These are phyloP conservation scores for Habrosyne pyritoides DNA, from an alignment of 2,888 invertebrate species.

Conservation along the genomic window DNA sequence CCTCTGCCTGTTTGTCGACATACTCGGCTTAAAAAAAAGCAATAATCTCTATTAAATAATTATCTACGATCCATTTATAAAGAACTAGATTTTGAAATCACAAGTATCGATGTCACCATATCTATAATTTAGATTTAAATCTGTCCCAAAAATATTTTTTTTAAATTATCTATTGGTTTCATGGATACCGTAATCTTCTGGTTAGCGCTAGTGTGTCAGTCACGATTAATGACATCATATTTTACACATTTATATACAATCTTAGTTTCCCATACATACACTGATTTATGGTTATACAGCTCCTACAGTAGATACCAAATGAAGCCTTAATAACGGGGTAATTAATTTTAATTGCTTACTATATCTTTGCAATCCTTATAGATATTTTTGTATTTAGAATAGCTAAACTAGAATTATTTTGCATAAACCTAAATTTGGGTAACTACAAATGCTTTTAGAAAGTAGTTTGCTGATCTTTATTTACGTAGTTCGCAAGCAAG, in stretches of 20 bases:
- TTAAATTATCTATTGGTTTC: not conserved
- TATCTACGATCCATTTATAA: not conserved
- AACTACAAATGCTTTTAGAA: not conserved
- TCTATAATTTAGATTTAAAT: not conserved
- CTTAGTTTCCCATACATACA: conserved; percentile 14
- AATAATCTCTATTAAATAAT: not conserved
- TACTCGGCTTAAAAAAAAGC: too few species aligned
- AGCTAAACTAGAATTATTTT: not conserved
- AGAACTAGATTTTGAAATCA: not conserved
- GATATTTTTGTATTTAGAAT: not conserved
- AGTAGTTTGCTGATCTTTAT: not conserved
- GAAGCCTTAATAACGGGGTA: not conserved
- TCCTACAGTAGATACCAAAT: not conserved
- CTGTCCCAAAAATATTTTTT: not conserved
- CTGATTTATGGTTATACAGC: not conserved
- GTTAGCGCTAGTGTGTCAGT: conserved; percentile 22
- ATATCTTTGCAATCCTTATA: not conserved
- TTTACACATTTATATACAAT: conserved; percentile 23
- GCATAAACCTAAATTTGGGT: not conserved
- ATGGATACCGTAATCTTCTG: conserved; percentile 4
- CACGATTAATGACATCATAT: conserved; percentile 36
- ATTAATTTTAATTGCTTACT: not conserved
- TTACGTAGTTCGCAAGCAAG: not conserved
- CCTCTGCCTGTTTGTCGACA: too few species aligned
- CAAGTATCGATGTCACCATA: not conserved